Evolutionary conservation across 2,113 vertebrate genomes (phyloP).

Genomic region (Scartelaos histophorus): DNA sequence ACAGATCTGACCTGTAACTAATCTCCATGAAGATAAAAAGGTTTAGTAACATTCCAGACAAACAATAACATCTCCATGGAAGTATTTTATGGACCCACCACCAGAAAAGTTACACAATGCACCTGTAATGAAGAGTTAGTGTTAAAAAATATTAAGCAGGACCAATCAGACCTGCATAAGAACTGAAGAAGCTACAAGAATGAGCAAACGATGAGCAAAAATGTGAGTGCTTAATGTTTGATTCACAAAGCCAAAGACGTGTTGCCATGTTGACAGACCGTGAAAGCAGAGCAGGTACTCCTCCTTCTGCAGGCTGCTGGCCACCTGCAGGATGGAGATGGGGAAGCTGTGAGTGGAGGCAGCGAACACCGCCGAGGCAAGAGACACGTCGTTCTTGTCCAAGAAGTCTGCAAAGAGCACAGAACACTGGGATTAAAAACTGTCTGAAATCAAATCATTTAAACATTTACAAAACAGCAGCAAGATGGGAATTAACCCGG

Average conservation of each 20-base stretch:
- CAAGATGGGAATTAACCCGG: not conserved
- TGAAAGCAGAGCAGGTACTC: constrained; percentile 98
- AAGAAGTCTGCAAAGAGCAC: constrained; percentile 84
- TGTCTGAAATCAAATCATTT: not conserved
- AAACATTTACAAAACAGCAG: not conserved
- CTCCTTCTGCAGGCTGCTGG: constrained; percentile 88
- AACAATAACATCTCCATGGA: too few relatives aligned
- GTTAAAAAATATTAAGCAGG: too few relatives aligned
- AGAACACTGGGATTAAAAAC: not conserved
- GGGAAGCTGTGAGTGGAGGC: constrained; percentile 94
- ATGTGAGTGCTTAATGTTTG: too few relatives aligned
- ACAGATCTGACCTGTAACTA: too few relatives aligned
- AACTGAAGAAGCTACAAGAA: too few relatives aligned
- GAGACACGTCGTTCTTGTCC: constrained; percentile 94
- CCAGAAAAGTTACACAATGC: too few relatives aligned
- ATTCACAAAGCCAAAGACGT: not conserved
- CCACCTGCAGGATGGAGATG: constrained; percentile 94
- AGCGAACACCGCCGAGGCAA: constrained; percentile 91
- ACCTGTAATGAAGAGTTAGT: too few relatives aligned
- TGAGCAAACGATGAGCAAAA: too few relatives aligned
- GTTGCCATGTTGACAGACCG: constrained; percentile 71
- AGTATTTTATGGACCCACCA: too few relatives aligned
- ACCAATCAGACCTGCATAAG: too few relatives aligned
- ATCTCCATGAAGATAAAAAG: too few relatives aligned
- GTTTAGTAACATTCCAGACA: too few relatives aligned